Conservation (phyloP, 2,113 vertebrate genomes). For the Gallinago paraguaiae region DNA sequence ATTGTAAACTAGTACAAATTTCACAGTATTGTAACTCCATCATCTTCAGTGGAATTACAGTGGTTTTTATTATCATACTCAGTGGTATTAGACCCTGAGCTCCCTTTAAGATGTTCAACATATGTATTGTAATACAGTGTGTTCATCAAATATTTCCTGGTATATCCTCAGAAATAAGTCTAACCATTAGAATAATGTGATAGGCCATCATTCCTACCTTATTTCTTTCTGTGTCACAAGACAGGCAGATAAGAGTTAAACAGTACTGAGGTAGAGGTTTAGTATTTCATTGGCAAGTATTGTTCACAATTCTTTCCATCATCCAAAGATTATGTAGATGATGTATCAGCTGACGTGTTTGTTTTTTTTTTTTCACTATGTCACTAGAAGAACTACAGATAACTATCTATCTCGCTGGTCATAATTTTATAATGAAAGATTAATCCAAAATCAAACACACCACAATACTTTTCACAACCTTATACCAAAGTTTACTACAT, state of each 20-base stretch:
- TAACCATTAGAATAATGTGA: neutral
- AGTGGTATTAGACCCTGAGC: neutral
- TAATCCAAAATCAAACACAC: neutral
- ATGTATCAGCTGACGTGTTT: neutral
- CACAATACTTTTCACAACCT: neutral
- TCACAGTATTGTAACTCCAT: neutral
- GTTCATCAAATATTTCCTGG: neutral
- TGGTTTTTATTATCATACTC: rapidly evolving
- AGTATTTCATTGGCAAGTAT: neutral
- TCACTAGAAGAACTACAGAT: neutral
- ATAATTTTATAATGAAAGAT: neutral
- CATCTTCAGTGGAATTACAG: neutral
- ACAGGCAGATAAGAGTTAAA: neutral
- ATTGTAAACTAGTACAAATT: neutral
- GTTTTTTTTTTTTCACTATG: neutral
- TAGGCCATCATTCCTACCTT: neutral
- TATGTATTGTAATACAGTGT: neutral
- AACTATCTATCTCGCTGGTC: neutral
- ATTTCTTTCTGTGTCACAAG: neutral
- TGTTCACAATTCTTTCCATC: neutral
- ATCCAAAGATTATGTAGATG: neutral
- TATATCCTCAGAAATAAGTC: neutral
- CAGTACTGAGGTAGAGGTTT: neutral
- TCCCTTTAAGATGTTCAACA: neutral
- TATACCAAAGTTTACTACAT: neutral